phyloP scores from a whole-genome alignment of 2,888 invertebrate genomes.

The Polylopha cassiicola region DNA sequence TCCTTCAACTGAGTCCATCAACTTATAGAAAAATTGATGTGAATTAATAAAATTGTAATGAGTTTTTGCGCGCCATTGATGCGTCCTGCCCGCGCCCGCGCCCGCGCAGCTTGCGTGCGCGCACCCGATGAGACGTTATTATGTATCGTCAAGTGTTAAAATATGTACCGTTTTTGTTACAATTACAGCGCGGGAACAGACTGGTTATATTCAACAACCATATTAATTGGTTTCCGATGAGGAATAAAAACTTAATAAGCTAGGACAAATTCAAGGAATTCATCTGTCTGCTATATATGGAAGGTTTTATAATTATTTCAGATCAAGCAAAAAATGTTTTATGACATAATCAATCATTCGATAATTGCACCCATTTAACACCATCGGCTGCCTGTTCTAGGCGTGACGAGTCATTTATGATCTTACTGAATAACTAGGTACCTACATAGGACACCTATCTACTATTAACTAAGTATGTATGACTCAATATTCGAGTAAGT shows the following conservation, averaged over 20 bases:
- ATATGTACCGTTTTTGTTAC: conserved; percentile 29
- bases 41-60: conserved; percentile 35
- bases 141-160: conserved; percentile 29
- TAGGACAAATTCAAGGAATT: conserved; percentile 26
- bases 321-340: conserved; percentile 11
- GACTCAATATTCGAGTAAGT: too few species aligned
- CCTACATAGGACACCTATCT: neutral
- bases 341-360: conserved; percentile 16
- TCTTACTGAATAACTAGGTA: neutral
- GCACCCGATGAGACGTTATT: conserved; percentile 20
- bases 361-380: conserved; percentile 12
- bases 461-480: neutral
- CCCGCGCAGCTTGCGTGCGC: conserved; percentile 35
- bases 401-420: conserved; percentile 15
- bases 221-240: conserved; percentile 29
- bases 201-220: conserved; percentile 24
- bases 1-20: conserved; percentile 24
- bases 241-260: conserved; percentile 25
- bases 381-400: conserved; percentile 6
- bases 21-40: conserved; percentile 30
- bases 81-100: too few species aligned
- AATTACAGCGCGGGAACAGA: conserved; percentile 26
- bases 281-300: conserved; percentile 12
- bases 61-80: conserved; percentile 32
- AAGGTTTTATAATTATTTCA: neutral